Evolutionary conservation across 2,888 invertebrate species (phyloP).

Genomic region (Thereva nobilitata): DNA sequence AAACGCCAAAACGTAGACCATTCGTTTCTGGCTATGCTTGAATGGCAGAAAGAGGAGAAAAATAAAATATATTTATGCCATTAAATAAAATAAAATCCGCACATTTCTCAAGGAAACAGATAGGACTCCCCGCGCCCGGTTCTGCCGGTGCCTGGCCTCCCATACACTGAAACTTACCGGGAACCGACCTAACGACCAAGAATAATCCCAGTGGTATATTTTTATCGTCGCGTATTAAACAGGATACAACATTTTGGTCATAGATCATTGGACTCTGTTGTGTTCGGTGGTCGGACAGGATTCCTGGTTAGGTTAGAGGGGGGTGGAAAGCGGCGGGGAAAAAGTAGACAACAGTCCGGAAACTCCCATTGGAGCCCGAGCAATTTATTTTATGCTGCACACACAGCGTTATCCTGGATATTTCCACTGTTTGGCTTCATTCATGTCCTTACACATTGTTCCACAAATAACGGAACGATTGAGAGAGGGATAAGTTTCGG

Average conservation of each 20-base stretch:
- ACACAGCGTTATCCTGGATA: conserved; percentile 15
- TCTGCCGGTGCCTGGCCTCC: background rate
- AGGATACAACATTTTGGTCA: conserved; percentile 29
- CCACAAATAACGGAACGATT: background rate
- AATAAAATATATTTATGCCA: conserved; percentile 6
- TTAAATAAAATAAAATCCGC: conserved; percentile 3
- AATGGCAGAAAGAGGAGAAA: conserved; percentile 1
- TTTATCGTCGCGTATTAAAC: conserved; percentile 34
- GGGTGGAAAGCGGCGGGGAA: conserved; percentile 8
- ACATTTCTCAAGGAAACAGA: background rate
- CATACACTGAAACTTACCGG: conserved; percentile 8
- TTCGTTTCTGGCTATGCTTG: conserved; percentile 19
- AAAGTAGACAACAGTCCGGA: conserved; percentile 31
- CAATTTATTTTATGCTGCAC: conserved; percentile 32
- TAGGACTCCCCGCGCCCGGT: background rate
- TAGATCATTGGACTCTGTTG: conserved; percentile 31
- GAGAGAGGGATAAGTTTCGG: conserved; percentile 12
- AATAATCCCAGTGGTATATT: conserved; percentile 33
- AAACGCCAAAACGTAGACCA: background rate
- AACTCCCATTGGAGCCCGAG: conserved; percentile 23
- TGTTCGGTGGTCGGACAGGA: conserved; percentile 24
- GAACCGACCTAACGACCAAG: conserved; percentile 31
- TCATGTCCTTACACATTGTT: conserved; percentile 8
- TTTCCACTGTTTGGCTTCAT: conserved; percentile 13
- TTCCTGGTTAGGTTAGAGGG: background rate